Percentiles rank a stretch among this genome's conserved stretches.
phyloP scores from a whole-genome alignment of 2,113 vertebrate genomes.

The Stercorarius parasiticus region DNA sequence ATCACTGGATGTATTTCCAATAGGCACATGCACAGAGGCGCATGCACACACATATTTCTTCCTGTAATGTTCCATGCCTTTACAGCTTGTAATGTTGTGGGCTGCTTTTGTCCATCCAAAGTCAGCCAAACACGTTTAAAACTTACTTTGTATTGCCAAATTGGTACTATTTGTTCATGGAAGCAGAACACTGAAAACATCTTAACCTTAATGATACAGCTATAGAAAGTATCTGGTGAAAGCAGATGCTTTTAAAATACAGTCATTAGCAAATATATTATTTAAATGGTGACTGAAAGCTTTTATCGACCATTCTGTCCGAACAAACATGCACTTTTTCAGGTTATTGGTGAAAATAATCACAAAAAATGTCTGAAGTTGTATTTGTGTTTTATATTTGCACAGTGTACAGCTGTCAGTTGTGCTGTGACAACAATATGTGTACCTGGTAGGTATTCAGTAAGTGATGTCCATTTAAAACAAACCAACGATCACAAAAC shows the following conservation, averaged over 20 bases:
- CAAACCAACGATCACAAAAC: background rate
- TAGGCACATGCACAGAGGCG: background rate
- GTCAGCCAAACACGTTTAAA: background rate
- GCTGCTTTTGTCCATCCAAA: background rate
- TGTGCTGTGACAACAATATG: background rate
- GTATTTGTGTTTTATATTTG: background rate
- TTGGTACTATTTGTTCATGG: background rate
- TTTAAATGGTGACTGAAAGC: background rate
- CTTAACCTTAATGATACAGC: background rate
- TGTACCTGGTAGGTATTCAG: background rate
- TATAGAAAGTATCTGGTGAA: background rate
- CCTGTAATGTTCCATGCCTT: background rate
- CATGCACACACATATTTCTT: background rate
- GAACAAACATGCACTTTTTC: background rate
- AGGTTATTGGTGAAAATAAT: background rate
- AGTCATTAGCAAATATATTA: background rate
- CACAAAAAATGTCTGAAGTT: background rate
- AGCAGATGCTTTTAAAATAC: background rate
- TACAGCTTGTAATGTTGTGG: background rate
- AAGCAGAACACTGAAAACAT: background rate
- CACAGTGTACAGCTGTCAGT: background rate
- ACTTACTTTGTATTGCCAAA: background rate
- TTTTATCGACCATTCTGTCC: background rate
- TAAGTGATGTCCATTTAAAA: background rate
- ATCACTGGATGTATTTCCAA: background rate